Conservation (phyloP, 2,888 invertebrate species). For the Eupsilia transversa region DNA sequence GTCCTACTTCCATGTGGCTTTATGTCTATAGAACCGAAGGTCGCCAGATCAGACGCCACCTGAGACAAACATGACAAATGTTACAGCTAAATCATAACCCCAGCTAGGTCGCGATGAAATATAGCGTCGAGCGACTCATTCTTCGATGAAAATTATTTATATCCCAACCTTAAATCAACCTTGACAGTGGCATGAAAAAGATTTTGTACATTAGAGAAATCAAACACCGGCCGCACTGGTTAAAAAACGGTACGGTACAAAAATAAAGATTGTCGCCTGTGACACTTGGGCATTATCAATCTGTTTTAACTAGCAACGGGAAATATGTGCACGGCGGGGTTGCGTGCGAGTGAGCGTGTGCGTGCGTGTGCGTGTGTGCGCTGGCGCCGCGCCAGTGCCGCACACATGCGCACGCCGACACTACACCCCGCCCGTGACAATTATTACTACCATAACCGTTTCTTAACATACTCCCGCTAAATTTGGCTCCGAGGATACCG, state of each 20-base stretch:
- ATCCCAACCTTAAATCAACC: constrained; percentile 89
- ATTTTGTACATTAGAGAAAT: constrained; percentile 83
- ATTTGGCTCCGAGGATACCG: constrained; percentile 77
- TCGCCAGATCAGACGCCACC: constrained; percentile 90
- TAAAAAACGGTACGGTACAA: constrained; percentile 78
- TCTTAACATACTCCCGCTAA: constrained; percentile 79
- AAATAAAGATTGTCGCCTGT: constrained; percentile 85
- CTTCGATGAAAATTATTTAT: constrained; percentile 81
- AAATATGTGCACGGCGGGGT: constrained; percentile 73
- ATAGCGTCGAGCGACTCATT: constrained; percentile 77
- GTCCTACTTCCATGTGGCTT: constrained; percentile 87
- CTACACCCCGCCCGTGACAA: constrained; percentile 76
- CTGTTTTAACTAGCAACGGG: constrained; percentile 86
- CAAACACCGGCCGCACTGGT: constrained; percentile 77
- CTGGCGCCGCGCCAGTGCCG: constrained; percentile 72
- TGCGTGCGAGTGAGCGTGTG: constrained; percentile 65
- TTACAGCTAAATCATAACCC: constrained; percentile 62
- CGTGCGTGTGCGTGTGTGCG: constrained; percentile 70
- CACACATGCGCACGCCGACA: constrained; percentile 52
- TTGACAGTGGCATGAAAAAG: constrained; percentile 89
- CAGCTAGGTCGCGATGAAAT: constrained; percentile 74
- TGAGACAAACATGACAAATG: constrained; percentile 71
- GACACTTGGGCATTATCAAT: constrained; percentile 90
- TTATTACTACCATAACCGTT: constrained; percentile 84
- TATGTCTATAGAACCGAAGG: constrained; percentile 92